These are phyloP conservation scores for Ligdia adustata DNA, from an alignment of 2,888 invertebrate genomes.

Conservation along the genomic window DNA sequence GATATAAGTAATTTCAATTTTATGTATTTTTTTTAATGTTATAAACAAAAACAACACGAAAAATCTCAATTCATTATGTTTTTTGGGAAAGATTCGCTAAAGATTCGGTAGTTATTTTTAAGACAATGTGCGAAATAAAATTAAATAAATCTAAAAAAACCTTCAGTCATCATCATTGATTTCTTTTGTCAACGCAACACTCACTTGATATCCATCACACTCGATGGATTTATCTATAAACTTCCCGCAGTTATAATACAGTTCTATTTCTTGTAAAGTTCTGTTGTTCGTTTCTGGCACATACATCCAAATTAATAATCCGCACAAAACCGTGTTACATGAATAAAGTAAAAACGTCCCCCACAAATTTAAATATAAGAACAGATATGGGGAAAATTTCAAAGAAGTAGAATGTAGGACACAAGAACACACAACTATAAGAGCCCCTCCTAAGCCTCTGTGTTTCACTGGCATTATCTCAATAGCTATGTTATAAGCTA, in stretches of 20 bases:
- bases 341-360: slow-evolving; percentile 32
- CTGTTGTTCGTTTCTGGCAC: slow-evolving; percentile 34
- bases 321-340: slow-evolving; percentile 21
- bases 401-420: slow-evolving; percentile 24
- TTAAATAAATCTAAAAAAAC: too few relatives aligned
- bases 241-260: slow-evolving; percentile 25
- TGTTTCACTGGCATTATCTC: slow-evolving; percentile 39
- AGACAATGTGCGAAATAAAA: too few relatives aligned
- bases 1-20: too few relatives aligned
- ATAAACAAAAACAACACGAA: too few relatives aligned
- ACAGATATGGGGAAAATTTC: slow-evolving; percentile 33
- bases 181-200: too few relatives aligned
- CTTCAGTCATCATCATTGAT: too few relatives aligned
- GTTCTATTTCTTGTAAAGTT: slow-evolving; percentile 34
- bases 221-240: too few relatives aligned
- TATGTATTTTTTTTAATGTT: too few relatives aligned
- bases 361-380: slow-evolving; percentile 27
- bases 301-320: slow-evolving; percentile 28
- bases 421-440: slow-evolving; percentile 29
- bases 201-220: too few relatives aligned
- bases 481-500: slow-evolving; percentile 23
- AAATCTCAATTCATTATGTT: too few relatives aligned
- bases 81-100: too few relatives aligned
- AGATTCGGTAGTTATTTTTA: too few relatives aligned
- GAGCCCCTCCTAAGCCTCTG: slow-evolving; percentile 32